Base-by-base conservation (phyloP, 2,113 vertebrate genomes). In the Cariama cristata region DNA sequence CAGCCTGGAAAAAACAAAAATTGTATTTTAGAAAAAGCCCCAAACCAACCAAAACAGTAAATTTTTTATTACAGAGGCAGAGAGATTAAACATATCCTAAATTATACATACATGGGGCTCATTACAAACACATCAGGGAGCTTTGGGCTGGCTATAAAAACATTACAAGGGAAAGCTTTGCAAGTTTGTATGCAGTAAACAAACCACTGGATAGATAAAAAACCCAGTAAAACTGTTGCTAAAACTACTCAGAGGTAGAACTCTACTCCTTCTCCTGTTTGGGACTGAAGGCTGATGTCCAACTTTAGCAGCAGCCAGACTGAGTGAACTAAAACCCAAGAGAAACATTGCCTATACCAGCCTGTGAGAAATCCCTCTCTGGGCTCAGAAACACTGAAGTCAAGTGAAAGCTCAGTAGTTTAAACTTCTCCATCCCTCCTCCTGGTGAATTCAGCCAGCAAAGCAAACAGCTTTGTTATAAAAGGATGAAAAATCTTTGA, bases 61-160 rank as follows among this genome's bases (percentile, higher is more conserved):
- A 8, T 82, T 81, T 82, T 94, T 94, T 49, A 77, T 80, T 69
- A 52, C 72, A n/a, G 79, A 80, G 45, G 64, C 89, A 83, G 49
- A 42, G 23, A 88, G 68, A 91, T 97, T 89, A 91, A 96, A 87
- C 76, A 56, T 12, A 62, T n/a, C 87, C 72, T 93, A 49, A 96
- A 89, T 95, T 89, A 94, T 84, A 74, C 72, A 84, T 94, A 58
- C 58, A 6, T 8, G 50, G 75, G 90, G 87, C 84, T 97, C 90
- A 19, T 81, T 66, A 80, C 26, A 60, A 76, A 64, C 79, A 27
- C 90, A 35, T 83, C 68, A 44, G 84, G 92, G 96, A 96, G 90
- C 87, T 69, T 45, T 12, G 4, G 67, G 59, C 72, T 93, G 93
- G 21, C 90, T 91, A 38, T 23, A 63, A 58, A 94, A 91, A 14